These are phyloP conservation scores for Heteromormyrus szaboi DNA, from an alignment of 2,797 vertebrate species.

Conservation along the genomic window DNA sequence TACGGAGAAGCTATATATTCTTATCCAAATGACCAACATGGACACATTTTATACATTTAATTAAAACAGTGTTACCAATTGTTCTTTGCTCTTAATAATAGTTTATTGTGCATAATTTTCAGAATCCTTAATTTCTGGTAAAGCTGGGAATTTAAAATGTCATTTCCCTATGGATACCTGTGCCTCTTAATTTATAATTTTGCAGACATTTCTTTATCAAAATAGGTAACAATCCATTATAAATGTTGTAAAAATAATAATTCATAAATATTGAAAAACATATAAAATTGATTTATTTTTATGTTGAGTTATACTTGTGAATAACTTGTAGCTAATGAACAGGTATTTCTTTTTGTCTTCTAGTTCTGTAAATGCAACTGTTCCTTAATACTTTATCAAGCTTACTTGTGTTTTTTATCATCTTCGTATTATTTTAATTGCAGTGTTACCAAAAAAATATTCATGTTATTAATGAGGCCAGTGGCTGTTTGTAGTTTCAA, in stretches of 20 bases:
- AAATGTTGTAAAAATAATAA: not conserved
- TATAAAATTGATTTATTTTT: not conserved
- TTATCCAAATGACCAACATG: not conserved
- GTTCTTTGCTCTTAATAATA: not conserved
- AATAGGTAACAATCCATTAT: not conserved
- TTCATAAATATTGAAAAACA: not conserved
- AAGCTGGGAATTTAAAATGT: not conserved
- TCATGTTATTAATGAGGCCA: not conserved
- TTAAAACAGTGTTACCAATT: not conserved
- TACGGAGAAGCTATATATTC: not conserved
- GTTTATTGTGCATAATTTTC: not conserved
- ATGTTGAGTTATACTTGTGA: not conserved
- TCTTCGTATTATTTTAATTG: not conserved
- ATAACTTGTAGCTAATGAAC: not conserved
- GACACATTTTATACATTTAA: not conserved
- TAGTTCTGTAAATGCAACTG: not conserved
- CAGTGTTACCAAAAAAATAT: not conserved
- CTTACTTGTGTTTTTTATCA: not conserved
- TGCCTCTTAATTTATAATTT: not conserved
- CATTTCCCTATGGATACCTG: not conserved
- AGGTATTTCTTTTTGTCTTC: not conserved
- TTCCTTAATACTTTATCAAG: not conserved
- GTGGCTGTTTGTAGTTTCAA: not conserved
- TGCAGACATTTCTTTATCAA: not conserved
- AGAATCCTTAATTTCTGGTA: not conserved